These are phyloP conservation scores for Pseudomugil tenellus DNA, from an alignment of 2,797 vertebrate species.

Conservation along the genomic window DNA sequence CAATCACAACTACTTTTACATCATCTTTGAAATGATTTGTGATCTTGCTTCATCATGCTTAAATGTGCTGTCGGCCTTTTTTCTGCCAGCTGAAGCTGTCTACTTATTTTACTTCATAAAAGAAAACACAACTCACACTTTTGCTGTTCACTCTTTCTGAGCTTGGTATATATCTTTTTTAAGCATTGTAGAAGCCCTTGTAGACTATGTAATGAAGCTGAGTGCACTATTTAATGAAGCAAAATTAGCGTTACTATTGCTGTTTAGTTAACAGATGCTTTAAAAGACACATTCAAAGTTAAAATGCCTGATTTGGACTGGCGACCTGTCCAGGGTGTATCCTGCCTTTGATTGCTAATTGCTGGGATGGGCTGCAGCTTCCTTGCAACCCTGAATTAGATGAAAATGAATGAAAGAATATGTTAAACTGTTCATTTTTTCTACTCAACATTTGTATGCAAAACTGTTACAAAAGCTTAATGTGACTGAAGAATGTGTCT, in stretches of 20 bases:
- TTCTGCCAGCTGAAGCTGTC: not conserved
- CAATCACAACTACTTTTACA: not conserved
- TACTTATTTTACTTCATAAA: not conserved
- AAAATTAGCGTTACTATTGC: too few relatives aligned
- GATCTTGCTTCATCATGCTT: not conserved
- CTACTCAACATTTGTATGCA: constrained; percentile 1
- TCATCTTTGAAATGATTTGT: constrained; percentile 14
- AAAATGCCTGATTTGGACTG: too few relatives aligned
- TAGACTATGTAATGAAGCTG: constrained; percentile 28
- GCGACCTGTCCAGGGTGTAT: too few relatives aligned
- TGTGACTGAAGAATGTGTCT: too few relatives aligned
- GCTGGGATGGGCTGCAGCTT: too few relatives aligned
- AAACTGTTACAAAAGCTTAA: not conserved
- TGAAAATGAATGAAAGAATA: too few relatives aligned
- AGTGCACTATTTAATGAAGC: not conserved
- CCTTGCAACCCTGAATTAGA: too few relatives aligned
- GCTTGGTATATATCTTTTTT: not conserved
- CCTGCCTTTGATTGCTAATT: too few relatives aligned
- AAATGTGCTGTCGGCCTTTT: not conserved
- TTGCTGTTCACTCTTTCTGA: not conserved
- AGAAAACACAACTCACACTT: not conserved
- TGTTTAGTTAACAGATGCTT: constrained; percentile 17
- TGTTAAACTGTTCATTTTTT: constrained; percentile 19
- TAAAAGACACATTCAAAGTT: not conserved
- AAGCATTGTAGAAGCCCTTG: constrained; percentile 1